Base-by-base conservation (phyloP, 2,888 invertebrate species). In the Chelonus formosanus region DNA sequence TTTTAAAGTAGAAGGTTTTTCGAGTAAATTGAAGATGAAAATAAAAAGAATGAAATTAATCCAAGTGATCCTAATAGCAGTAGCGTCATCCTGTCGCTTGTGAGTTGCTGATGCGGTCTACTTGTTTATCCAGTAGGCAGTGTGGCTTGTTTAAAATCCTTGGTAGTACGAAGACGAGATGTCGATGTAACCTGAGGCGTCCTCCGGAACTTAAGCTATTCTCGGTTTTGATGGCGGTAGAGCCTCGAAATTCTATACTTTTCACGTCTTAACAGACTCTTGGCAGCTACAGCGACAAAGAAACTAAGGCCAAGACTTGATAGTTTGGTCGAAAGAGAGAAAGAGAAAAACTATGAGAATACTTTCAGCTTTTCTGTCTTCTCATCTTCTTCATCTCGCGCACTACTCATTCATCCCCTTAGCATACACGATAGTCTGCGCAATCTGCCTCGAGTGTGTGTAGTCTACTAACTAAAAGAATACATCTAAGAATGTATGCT, bases 111-210 rank as follows among this genome's bases (percentile, higher is more conserved):
- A 20, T 35, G 44, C 7, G 40, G 53, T 35, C 8, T 47, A 36
- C 34, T 62, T 67, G 54, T 67, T 62, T 67, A 67, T 47, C 67
- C 67, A 62, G 65, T 66, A 61, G 61, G 65, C 65, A 36, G 52
- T 50, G 50, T 61, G 55, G 65, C 50, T 7, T 35, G 59, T 59
- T 53, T 50, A 61, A 66, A 66, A 66, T 66, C 65, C 56, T 61
- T 66, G 61, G 65, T 66, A 66, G 65, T 57, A 32, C 32, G 57
- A 61, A 66, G 67, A 56, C 58, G 62, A 62, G 62, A 67, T 58
- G 67, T 36, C 47, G 62, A 63, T 56, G 67, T 62, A 67, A 67
- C 65, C 52, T 50, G 65, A 66, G 50, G 56, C 56, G 56, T 63
- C 63, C 50, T 34, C 56, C 56, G 60, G 48, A 48, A 65, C 48